Percentiles rank a stretch among this genome's conserved stretches.
Conservation (phyloP, 2,888 invertebrate species). For the Ligdia adustata region DNA sequence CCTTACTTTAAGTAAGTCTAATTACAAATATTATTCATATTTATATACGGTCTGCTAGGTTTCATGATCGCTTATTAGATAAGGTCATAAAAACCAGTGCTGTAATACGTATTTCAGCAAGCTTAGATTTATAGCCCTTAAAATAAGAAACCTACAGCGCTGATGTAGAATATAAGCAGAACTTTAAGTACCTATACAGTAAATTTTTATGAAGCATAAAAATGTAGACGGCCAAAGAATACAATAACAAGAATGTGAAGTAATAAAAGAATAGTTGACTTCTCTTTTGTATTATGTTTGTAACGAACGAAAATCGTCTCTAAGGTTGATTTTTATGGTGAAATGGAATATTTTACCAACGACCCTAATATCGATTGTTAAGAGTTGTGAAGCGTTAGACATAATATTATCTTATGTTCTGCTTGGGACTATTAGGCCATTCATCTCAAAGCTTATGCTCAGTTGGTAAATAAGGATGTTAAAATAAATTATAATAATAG, state of each 20-base stretch:
- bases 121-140: constrained; percentile 28
- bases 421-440: too few relatives aligned
- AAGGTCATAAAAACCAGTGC: background rate
- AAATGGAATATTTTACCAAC: constrained; percentile 26
- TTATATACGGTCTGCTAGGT: too few relatives aligned
- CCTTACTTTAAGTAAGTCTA: too few relatives aligned
- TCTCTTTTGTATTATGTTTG: constrained; percentile 39
- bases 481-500: too few relatives aligned
- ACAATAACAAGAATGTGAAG: constrained; percentile 47
- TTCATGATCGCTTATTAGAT: background rate
- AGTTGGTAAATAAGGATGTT: too few relatives aligned
- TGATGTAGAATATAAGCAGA: constrained; percentile 49
- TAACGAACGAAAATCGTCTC: constrained; percentile 36
- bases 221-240: constrained; percentile 45
- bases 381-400: too few relatives aligned
- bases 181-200: constrained; percentile 50
- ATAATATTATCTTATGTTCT: too few relatives aligned
- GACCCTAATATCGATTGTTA: too few relatives aligned
- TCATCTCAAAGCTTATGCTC: too few relatives aligned
- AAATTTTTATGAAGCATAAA: constrained; percentile 60
- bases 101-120: constrained; percentile 4
- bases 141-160: constrained; percentile 49
- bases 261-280: constrained; percentile 47
- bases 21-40: too few relatives aligned
- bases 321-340: constrained; percentile 23